phyloP scores from a whole-genome alignment of 2,888 invertebrate genomes.

The Leptinotarsa tumamoca region DNA sequence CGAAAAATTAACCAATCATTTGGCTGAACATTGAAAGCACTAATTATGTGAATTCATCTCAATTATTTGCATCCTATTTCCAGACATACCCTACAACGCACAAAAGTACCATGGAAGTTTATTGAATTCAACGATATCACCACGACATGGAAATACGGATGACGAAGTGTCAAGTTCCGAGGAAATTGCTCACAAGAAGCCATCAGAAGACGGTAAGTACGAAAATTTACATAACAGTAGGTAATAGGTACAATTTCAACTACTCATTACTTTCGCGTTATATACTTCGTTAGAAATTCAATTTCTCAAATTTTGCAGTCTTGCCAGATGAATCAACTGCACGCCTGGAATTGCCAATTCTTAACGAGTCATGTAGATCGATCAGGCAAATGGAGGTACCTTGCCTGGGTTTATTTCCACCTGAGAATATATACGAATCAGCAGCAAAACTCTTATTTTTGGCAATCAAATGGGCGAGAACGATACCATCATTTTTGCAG shows the following conservation, averaged over 20 bases:
- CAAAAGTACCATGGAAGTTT: constrained; percentile 38
- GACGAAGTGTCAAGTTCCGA: constrained; percentile 84
- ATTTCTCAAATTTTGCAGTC: constrained; percentile 24
- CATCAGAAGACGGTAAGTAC: constrained; percentile 39
- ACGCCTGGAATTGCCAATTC: constrained; percentile 59
- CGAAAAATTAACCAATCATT: not conserved
- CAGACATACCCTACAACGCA: constrained; percentile 53
- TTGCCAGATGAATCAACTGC: constrained; percentile 45
- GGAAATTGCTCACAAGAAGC: constrained; percentile 68
- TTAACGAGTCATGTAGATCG: constrained; percentile 51
- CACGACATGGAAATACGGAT: constrained; percentile 69
- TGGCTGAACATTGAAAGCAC: not conserved
- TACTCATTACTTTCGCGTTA: not conserved
- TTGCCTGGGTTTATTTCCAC: constrained; percentile 69
- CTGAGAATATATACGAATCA: constrained; percentile 76
- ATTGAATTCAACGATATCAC: constrained; percentile 35
- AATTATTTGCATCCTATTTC: constrained; percentile 19
- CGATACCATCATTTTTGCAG: constrained; percentile 81
- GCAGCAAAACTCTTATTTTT: constrained; percentile 82
- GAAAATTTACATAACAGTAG: not conserved
- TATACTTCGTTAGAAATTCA: not conserved
- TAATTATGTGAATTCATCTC: not conserved
- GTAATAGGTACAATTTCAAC: not conserved
- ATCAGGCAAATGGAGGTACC: constrained; percentile 60
- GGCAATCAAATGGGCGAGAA: constrained; percentile 84